phyloP scores from a whole-genome alignment of 2,888 invertebrate species.

The Euphydryas editha region DNA sequence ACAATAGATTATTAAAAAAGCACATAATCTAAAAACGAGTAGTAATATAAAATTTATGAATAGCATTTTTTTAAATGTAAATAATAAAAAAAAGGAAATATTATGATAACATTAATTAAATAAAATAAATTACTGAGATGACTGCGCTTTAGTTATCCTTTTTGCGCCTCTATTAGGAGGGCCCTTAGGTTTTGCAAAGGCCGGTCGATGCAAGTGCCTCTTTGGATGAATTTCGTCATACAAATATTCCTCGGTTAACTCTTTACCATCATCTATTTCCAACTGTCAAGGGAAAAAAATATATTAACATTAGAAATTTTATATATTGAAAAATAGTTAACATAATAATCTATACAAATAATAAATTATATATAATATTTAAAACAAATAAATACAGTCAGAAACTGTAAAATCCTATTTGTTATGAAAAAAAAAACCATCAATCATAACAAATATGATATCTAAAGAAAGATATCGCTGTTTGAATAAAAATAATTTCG shows the following conservation, averaged over 20 bases:
- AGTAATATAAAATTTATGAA: constrained; percentile 2
- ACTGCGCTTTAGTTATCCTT: constrained; percentile 90
- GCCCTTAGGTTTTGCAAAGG: constrained; percentile 98
- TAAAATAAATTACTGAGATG: constrained; percentile 60
- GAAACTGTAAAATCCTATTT: too few relatives aligned
- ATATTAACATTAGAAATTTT: neutral
- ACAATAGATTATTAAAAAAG: neutral
- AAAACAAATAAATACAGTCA: too few relatives aligned
- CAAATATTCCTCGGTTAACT: constrained; percentile 94
- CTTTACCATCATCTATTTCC: constrained; percentile 95
- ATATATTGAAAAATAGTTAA: too few relatives aligned
- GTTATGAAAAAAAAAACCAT: too few relatives aligned
- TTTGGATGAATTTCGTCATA: constrained; percentile 98
- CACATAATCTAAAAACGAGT: neutral
- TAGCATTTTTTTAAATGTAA: neutral
- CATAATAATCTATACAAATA: too few relatives aligned
- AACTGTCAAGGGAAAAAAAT: constrained; percentile 83
- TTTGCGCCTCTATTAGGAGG: constrained; percentile 97
- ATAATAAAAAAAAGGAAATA: neutral
- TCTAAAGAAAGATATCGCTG: too few relatives aligned
- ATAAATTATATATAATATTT: too few relatives aligned
- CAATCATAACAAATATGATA: too few relatives aligned
- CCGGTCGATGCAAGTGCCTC: constrained; percentile 92
- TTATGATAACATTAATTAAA: neutral
- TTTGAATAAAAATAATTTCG: too few relatives aligned